phyloP scores from a whole-genome alignment of 2,888 invertebrate species.

The Actias luna region DNA sequence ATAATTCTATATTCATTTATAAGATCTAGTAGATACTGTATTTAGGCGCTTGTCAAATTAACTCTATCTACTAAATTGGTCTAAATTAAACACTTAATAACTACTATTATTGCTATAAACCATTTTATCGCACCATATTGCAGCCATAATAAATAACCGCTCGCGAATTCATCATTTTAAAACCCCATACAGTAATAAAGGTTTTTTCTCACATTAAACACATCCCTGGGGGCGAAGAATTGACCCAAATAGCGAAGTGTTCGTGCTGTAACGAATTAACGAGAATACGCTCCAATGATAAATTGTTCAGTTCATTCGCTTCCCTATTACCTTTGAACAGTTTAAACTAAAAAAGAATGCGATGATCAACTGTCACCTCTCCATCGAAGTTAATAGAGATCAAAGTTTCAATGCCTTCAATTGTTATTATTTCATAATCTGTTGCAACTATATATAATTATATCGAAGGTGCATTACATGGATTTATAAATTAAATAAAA shows the following conservation, averaged over 20 bases:
- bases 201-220: slow-evolving; percentile 48
- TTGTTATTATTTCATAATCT: slow-evolving; percentile 1
- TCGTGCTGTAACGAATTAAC: slow-evolving; percentile 67
- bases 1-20: neutral
- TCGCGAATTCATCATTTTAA: slow-evolving; percentile 37
- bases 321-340: slow-evolving; percentile 40
- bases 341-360: slow-evolving; percentile 19
- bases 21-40: neutral
- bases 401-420: neutral
- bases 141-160: slow-evolving; percentile 32
- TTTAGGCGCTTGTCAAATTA: neutral
- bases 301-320: slow-evolving; percentile 57
- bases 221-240: slow-evolving; percentile 46
- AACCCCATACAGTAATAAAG: slow-evolving; percentile 35
- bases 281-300: slow-evolving; percentile 64
- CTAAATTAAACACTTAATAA: slow-evolving; percentile 15
- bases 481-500: neutral
- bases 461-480: neutral
- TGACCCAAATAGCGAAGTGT: slow-evolving; percentile 57
- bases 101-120: slow-evolving; percentile 11
- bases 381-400: neutral
- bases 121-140: slow-evolving; percentile 33
- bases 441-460: neutral
- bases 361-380: slow-evolving; percentile 18
- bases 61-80: slow-evolving; percentile 9